Base-by-base conservation (phyloP, 1,140 invertebrate species). In the Mya arenaria region DNA sequence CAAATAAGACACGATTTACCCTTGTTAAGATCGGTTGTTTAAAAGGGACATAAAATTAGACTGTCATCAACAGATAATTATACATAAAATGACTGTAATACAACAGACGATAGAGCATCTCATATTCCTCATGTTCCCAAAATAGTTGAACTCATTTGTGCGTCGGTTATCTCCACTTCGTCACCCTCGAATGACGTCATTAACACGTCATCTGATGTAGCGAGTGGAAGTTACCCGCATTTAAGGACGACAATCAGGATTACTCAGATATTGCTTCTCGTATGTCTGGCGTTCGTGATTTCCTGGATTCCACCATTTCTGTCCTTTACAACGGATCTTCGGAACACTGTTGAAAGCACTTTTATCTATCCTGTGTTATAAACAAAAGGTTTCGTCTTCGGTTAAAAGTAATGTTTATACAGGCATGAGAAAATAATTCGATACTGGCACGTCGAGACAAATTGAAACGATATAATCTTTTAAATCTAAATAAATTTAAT, bases 251-350 rank as follows among this genome's bases (percentile, higher is more conserved):
- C 5, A 72, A 44, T 72, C 17, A 8, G 73, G 55, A 74, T 37
- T 10, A 74, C 71, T 19, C 28, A 60, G 25, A 74, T 74, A 17
- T 4, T 56, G 17, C 60, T 74, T 56, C 23, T 74, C 0, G 71
- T 74, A 19, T 74, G 71, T 28, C 19, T 34, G 1, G 34, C 60
- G 25, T 74, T 74, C 28, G 15, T 74, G 23, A 13, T 74, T 1
- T 37, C 71, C 1, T 74, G 71, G 71, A 58, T 74, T 19, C 52
- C 71, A 25, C 71, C 71, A 4, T 74, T 52, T 52, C 6, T 36
- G 5, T 10, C 30, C 34, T 74, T 74, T 39, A 25, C 60, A 13
- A 74, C 71, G 8, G n/a, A 74, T 56, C 71, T 74, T 15, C n/a
- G 58, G 8, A 74, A 74, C 34, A 62, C n/a, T 8, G 28, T 74